phyloP scores from a whole-genome alignment of 2,113 vertebrate species.

The Formicarius rufipectus region DNA sequence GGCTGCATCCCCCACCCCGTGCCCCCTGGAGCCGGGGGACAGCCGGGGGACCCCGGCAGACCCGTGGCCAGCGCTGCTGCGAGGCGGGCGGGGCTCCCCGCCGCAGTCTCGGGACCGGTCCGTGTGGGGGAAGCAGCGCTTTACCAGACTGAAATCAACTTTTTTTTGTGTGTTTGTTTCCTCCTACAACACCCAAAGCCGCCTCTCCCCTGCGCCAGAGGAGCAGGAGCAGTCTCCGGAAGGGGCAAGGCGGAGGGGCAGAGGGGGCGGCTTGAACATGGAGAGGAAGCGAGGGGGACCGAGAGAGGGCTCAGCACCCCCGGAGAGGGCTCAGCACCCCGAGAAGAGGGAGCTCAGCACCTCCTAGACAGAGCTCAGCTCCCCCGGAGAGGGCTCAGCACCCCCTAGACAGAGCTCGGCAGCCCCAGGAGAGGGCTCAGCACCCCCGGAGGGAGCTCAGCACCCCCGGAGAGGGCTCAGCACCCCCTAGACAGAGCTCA shows the following conservation, averaged over 20 bases:
- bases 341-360: background rate
- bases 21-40: background rate
- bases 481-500: no score
- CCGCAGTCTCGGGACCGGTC: background rate
- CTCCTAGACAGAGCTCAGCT: no score
- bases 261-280: background rate
- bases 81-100: background rate
- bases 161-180: background rate
- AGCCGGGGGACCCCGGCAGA: background rate
- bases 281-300: no score
- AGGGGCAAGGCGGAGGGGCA: background rate
- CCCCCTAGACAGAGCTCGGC: background rate
- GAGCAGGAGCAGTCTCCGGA: background rate
- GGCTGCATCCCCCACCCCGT: no score
- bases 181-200: background rate
- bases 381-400: background rate
- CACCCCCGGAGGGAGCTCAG: background rate
- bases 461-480: background rate
- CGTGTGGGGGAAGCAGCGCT: background rate
- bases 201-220: background rate
- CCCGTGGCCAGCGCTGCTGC: background rate
- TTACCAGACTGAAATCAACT: background rate
- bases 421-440: background rate
- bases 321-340: no score
- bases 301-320: no score